These are phyloP conservation scores for Clarias magur DNA, from an alignment of 2,113 vertebrate species.

Conservation along the genomic window DNA sequence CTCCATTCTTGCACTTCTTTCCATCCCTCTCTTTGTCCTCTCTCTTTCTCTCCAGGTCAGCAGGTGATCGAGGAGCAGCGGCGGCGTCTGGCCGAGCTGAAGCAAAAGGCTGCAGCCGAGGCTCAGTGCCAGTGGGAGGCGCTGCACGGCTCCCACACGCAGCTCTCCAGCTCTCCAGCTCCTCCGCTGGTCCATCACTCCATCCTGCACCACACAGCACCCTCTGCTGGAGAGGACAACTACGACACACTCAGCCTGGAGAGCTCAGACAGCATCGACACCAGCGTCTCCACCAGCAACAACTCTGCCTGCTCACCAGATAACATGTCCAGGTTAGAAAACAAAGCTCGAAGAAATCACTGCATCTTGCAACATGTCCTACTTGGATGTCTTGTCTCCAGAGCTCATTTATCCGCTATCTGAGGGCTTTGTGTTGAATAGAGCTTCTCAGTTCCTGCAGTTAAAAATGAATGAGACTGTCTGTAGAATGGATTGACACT, in stretches of 20 bases:
- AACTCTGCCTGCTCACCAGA: conserved; percentile 93
- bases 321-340: conserved; percentile 75
- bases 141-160: conserved; percentile 77
- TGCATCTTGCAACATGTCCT: too few species aligned
- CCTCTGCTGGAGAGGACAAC: conserved; percentile 75
- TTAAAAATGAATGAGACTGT: neutral
- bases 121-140: conserved; percentile 96
- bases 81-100: conserved; percentile 88
- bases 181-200: conserved; percentile 82
- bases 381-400: neutral
- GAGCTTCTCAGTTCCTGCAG: neutral
- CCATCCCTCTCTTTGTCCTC: neutral
- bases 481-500: neutral
- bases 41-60: conserved; percentile 76
- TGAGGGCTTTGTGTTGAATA: neutral
- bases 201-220: conserved; percentile 87
- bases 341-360: neutral
- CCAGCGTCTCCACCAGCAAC: conserved; percentile 88
- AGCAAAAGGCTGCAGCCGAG: conserved; percentile 87
- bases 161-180: conserved; percentile 57
- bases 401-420: neutral
- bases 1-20: neutral
- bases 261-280: conserved; percentile 98
- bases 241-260: conserved; percentile 96
- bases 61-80: conserved; percentile 96